These are phyloP conservation scores for Caenorhabditis sp. DNA, from an alignment of 2,888 invertebrate species.

Conservation along the genomic window DNA sequence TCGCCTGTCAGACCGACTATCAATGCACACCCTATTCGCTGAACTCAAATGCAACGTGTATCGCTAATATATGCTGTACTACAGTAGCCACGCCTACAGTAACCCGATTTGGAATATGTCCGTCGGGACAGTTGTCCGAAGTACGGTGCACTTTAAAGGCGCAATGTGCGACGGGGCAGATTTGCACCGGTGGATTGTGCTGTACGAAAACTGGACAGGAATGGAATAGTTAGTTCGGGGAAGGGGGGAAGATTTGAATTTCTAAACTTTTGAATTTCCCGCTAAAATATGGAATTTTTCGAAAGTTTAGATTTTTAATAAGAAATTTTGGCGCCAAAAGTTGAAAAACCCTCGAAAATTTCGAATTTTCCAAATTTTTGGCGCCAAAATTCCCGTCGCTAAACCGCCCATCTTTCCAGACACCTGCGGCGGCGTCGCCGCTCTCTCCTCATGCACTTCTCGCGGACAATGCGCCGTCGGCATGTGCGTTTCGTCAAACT, in stretches of 20 bases:
- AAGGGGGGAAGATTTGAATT: no score
- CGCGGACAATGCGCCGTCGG: constrained; percentile 48
- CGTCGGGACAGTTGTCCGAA: constrained; percentile 61
- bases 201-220: constrained; percentile 62
- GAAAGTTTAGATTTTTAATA: no score
- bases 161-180: constrained; percentile 60
- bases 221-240: constrained; percentile 45
- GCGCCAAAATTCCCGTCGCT: no score
- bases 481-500: constrained; percentile 62
- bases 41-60: constrained; percentile 41
- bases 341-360: no score
- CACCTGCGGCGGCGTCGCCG: constrained; percentile 64
- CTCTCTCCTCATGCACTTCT: constrained; percentile 53
- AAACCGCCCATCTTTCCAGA: constrained; percentile 49
- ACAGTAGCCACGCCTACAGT: constrained; percentile 12
- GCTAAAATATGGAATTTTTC: no score
- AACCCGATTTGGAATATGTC: constrained; percentile 49
- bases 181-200: constrained; percentile 67
- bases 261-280: no score
- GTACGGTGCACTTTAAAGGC: constrained; percentile 59
- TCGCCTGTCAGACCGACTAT: constrained; percentile 52
- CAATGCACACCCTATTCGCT: constrained; percentile 62
- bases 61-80: constrained; percentile 61
- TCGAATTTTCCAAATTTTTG: no score
- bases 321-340: no score